Base-by-base conservation (phyloP, 2,888 invertebrate genomes). In the Drosophila meridionalis region DNA sequence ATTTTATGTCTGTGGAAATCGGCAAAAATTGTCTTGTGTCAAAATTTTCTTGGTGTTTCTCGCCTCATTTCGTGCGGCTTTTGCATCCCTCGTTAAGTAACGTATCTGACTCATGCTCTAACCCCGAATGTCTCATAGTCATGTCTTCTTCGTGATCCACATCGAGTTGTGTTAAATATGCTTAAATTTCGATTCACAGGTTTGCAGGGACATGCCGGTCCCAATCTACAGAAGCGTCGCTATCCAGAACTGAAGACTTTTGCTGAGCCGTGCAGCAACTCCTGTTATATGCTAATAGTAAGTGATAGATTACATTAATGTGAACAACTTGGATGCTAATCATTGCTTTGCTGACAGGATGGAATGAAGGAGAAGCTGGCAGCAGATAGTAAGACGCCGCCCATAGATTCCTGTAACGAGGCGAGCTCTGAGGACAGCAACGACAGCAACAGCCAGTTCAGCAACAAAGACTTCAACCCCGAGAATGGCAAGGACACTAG, bases 341-440 rank as follows among this genome's bases (percentile, higher is more conserved):
- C 12, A 40, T 63, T 40, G 11, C 38, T 30, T 38, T 78, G 71
- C n/a, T 2, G 53, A 11, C 88, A 97, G 97, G 97, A 97, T 80
- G 97, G 96, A 1, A 96, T 97, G 93, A 96, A 96, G 77, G 97
- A 97, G 93, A 97, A 97, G 93, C 92, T 97, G 56, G 97, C 96
- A 0, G 92, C 94, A 87, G 93, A 93, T 56, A 93, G 93, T 77
- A 93, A 93, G 78, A 92, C 95, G 94, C 92, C 95, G 94, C 81
- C 96, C 42, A 95, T 96, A 12, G 98, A 98, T 94, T 98, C 97
- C 45, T 97, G 97, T 76, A 98, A 98, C 93, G 98, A 98, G 93
- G 98, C 98, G 6, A 98, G 98, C 83, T 98, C 98, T 0, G 98
- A 98, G 92, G 98, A 98, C 91, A 98, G 98, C 92, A 98, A 98